phyloP scores from a whole-genome alignment of 1,140 invertebrate genomes.

The Chironomus tepperi region DNA sequence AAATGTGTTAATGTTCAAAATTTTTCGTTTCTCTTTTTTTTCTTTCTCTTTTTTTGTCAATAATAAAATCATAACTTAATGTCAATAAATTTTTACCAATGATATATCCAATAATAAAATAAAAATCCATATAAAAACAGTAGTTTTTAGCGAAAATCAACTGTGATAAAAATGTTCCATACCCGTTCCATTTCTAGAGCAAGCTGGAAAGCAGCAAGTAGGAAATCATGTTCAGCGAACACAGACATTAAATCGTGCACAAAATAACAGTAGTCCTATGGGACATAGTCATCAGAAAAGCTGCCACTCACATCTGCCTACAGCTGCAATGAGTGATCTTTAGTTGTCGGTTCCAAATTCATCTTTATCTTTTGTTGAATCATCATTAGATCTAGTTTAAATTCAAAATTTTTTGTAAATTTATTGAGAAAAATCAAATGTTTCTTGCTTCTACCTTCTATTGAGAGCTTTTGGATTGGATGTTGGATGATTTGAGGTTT shows the following conservation, averaged over 20 bases:
- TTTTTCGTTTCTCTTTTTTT: neutral
- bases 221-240: conserved; percentile 8
- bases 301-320: conserved; percentile 12
- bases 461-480: no score
- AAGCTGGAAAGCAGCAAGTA: neutral
- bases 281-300: conserved; percentile 17
- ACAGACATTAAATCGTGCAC: neutral
- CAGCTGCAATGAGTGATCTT: conserved; percentile 19
- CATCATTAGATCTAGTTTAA: conserved; percentile 17
- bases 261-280: conserved; percentile 6
- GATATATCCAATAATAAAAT: no score
- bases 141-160: conserved; percentile 8
- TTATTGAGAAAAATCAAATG: no score
- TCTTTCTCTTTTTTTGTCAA: neutral
- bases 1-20: no score
- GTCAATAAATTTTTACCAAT: neutral
- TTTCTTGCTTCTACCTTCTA: no score
- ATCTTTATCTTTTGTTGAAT: neutral
- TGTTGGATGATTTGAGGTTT: no score
- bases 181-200: neutral
- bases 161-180: conserved; percentile 2
- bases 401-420: neutral
- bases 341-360: conserved; percentile 6
- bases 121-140: neutral
- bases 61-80: neutral